Evolutionary conservation across 2,113 vertebrate genomes (phyloP).

Genomic region (Anhinga rufa): DNA sequence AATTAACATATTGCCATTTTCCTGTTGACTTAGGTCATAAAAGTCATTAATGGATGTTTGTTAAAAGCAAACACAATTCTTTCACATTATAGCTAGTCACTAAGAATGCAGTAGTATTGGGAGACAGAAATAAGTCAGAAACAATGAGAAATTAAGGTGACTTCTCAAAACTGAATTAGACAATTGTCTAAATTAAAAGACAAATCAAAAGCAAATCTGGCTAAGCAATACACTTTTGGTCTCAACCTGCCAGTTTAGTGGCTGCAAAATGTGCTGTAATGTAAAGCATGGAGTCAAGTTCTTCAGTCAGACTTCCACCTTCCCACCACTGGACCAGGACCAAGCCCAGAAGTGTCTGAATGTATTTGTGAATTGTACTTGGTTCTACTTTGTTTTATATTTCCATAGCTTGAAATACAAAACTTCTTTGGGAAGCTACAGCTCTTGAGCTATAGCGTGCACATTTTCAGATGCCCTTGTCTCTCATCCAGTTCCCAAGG

Average conservation of each 20-base stretch:
- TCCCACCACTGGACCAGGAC: neutral
- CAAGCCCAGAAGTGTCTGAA: neutral
- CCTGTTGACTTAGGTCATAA: neutral
- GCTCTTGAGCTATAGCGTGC: neutral
- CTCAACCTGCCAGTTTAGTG: neutral
- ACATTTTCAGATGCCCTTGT: neutral
- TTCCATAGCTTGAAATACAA: neutral
- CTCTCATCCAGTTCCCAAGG: neutral
- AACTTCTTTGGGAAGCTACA: neutral
- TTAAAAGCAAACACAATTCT: neutral
- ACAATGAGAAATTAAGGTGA: neutral
- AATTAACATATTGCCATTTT: neutral
- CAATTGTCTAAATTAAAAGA: neutral
- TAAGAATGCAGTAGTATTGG: neutral
- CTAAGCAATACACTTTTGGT: neutral
- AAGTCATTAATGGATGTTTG: neutral
- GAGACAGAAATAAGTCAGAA: neutral
- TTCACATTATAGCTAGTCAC: neutral
- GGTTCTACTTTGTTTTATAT: neutral
- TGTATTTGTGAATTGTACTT: neutral
- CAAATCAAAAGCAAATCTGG: neutral
- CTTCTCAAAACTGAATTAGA: neutral
- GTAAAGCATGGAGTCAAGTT: neutral
- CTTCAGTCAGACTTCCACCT: neutral
- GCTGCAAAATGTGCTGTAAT: neutral